A percentile compares a stretch with the other conserved stretches of the same genome.
These are phyloP conservation scores for Drosophila kokeensis DNA, from an alignment of 2,888 invertebrate genomes.

Conservation along the genomic window DNA sequence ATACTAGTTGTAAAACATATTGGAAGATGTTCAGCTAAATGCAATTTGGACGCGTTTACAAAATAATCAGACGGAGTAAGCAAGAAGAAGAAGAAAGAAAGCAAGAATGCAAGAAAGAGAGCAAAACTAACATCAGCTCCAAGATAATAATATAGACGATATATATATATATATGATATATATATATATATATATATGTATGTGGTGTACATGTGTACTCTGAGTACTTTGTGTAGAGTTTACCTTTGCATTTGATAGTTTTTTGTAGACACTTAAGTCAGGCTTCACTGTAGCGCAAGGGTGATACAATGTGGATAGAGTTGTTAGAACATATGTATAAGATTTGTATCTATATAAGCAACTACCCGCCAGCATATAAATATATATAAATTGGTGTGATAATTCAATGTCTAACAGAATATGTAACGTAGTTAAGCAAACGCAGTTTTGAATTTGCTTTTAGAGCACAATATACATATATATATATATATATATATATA, in stretches of 20 bases:
- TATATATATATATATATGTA: neutral
- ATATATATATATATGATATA: conserved; percentile 29
- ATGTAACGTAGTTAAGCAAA: conserved; percentile 48
- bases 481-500: conserved; percentile 9
- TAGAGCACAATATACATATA: conserved; percentile 47
- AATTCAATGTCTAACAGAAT: conserved; percentile 66
- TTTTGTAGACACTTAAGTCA: conserved; percentile 65
- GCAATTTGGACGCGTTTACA: conserved; percentile 55
- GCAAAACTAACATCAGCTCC: conserved; percentile 15
- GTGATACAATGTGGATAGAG: conserved; percentile 70
- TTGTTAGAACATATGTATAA: conserved; percentile 41
- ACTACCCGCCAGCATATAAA: conserved; percentile 83
- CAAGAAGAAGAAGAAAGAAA: neutral
- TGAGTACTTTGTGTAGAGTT: conserved; percentile 54
- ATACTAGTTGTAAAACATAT: conserved; percentile 78
- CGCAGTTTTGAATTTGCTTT: conserved; percentile 69
- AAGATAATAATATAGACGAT: conserved; percentile 20
- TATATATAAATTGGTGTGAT: conserved; percentile 81
- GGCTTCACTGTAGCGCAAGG: conserved; percentile 79
- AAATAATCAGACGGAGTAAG: conserved; percentile 56
- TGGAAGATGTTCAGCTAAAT: conserved; percentile 32
- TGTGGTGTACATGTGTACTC: conserved; percentile 19
- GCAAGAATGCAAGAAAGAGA: neutral
- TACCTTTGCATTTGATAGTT: conserved; percentile 61
- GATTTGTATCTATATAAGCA: conserved; percentile 73